phyloP scores from a whole-genome alignment of 2,113 vertebrate genomes.

The Cnemophilus loriae region DNA sequence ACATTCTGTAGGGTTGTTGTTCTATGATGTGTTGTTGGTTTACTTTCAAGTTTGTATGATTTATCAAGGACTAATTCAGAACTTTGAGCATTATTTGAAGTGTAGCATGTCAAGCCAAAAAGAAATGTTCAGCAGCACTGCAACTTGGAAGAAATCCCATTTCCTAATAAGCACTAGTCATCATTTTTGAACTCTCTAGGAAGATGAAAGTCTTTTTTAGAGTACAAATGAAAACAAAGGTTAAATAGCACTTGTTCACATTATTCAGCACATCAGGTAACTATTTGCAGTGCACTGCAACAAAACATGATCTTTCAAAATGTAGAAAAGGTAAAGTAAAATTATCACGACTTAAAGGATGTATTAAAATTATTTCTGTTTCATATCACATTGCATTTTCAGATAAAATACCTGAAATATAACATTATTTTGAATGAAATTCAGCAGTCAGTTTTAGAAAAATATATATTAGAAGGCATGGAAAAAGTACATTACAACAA shows the following conservation, averaged over 20 bases:
- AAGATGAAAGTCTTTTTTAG: neutral
- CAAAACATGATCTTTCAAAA: neutral
- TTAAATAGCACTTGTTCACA: neutral
- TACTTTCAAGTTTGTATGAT: neutral
- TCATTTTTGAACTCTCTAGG: neutral
- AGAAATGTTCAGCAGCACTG: neutral
- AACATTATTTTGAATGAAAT: neutral
- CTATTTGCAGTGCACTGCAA: neutral
- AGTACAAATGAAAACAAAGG: neutral
- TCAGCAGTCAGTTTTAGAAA: neutral
- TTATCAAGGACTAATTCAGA: neutral
- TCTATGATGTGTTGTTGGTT: neutral
- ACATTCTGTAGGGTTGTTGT: neutral
- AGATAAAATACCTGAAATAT: neutral
- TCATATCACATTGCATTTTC: fast-evolving
- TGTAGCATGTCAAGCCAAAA: neutral
- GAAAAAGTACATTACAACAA: neutral
- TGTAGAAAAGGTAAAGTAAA: neutral
- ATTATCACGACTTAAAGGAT: neutral
- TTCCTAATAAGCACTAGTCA: neutral
- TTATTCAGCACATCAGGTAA: neutral
- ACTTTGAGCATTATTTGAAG: neutral
- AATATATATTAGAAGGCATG: neutral
- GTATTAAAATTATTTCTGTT: neutral
- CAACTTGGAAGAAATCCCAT: neutral